Conservation (phyloP, 1,140 invertebrate genomes). For the Melitaea cinxia region DNA sequence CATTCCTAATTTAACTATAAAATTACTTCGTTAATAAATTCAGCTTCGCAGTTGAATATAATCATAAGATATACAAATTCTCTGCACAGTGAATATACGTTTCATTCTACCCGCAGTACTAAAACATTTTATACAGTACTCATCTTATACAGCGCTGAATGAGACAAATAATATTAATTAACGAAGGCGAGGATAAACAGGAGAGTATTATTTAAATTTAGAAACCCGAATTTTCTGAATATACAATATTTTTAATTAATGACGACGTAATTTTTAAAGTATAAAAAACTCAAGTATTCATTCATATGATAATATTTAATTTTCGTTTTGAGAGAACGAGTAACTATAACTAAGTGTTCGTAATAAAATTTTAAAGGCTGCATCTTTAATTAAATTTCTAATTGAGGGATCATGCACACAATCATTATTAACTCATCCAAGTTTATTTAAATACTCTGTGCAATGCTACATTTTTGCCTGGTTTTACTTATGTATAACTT, state of each 20-base stretch:
- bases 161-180: slow-evolving; percentile 22
- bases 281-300: not conserved
- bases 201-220: slow-evolving; percentile 10
- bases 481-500: too few relatives aligned
- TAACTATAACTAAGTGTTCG: too few relatives aligned
- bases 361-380: too few relatives aligned
- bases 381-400: too few relatives aligned
- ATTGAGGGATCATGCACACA: too few relatives aligned
- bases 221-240: slow-evolving; percentile 5
- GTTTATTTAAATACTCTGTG: too few relatives aligned
- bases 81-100: not conserved
- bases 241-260: slow-evolving; percentile 9
- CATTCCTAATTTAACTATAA: too few relatives aligned
- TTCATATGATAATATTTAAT: not conserved
- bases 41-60: not conserved
- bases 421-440: too few relatives aligned
- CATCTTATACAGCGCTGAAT: slow-evolving; percentile 4
- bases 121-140: slow-evolving; percentile 11
- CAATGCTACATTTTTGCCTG: too few relatives aligned
- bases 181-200: slow-evolving; percentile 6
- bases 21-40: too few relatives aligned
- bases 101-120: not conserved
- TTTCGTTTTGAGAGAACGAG: not conserved
- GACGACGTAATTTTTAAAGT: not conserved
- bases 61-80: not conserved